Conservation (phyloP, 64 coral and sea anemone genomes). For the Dendrophyllia cribrosa region DNA sequence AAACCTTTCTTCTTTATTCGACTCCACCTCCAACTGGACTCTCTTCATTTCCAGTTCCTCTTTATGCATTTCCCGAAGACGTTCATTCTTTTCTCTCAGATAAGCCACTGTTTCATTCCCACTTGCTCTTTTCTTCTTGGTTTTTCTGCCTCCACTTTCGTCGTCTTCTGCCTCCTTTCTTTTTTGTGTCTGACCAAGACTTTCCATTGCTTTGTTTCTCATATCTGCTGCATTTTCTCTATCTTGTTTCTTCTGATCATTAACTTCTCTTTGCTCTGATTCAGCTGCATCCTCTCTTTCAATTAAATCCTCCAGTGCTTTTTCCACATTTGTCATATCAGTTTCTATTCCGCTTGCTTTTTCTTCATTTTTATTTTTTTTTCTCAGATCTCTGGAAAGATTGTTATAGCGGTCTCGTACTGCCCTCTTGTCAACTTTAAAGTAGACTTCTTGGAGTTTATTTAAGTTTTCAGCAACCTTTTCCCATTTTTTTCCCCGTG, state of each 20-base stretch:
- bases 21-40: neutral
- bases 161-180: neutral
- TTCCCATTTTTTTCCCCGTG: constrained; percentile 57
- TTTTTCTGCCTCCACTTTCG: neutral
- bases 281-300: constrained; percentile 14
- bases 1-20: neutral
- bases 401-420: constrained; percentile 34
- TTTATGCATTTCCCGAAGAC: neutral
- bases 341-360: neutral
- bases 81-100: constrained; percentile 3
- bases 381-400: too few relatives aligned
- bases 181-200: neutral
- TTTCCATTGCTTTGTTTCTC: constrained; percentile 9
- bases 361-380: too few relatives aligned
- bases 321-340: neutral
- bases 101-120: neutral
- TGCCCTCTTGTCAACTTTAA: constrained; percentile 67
- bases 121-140: neutral
- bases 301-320: neutral
- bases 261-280: neutral
- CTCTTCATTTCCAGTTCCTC: constrained; percentile 2
- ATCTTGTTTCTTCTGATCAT: constrained; percentile 3
- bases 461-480: constrained; percentile 64
- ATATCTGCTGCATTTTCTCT: neutral
- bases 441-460: constrained; percentile 49